Conservation (phyloP, 2,797 vertebrate species). For the Choloepus didactylus region DNA sequence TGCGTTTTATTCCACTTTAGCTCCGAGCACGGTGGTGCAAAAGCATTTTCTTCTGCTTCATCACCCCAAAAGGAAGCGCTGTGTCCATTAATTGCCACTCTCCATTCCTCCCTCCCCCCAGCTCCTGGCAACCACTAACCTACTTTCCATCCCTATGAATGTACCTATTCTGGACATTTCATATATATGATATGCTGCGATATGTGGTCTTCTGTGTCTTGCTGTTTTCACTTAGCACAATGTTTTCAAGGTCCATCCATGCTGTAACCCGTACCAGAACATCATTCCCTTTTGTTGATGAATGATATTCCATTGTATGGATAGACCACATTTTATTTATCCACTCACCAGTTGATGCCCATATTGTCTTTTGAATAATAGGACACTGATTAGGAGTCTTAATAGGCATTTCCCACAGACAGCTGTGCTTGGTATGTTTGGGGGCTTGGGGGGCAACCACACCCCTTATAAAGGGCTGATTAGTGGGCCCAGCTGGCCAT, state of each 20-base stretch:
- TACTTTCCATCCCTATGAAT: background rate
- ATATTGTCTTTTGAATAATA: accelerated
- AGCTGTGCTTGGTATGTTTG: background rate
- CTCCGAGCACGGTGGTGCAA: accelerated
- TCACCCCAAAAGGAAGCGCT: background rate
- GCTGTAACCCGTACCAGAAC: accelerated
- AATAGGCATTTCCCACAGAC: background rate
- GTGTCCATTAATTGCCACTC: accelerated
- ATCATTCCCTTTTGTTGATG: background rate
- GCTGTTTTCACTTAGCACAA: background rate
- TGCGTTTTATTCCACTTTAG: accelerated
- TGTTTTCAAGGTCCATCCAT: background rate
- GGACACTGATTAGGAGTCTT: accelerated
- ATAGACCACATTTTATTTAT: accelerated
- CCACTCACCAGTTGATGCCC: accelerated
- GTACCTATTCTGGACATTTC: background rate
- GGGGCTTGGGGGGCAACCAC: background rate
- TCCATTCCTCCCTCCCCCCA: background rate
- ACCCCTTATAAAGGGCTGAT: background rate
- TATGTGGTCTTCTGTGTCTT: accelerated
- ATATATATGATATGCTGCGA: accelerated
- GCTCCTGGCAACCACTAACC: background rate
- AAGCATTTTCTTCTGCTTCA: background rate
- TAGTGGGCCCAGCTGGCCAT: background rate
- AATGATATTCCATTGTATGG: accelerated